Base-by-base conservation (phyloP, 1,140 invertebrate genomes). In the Lethocerus indicus region DNA sequence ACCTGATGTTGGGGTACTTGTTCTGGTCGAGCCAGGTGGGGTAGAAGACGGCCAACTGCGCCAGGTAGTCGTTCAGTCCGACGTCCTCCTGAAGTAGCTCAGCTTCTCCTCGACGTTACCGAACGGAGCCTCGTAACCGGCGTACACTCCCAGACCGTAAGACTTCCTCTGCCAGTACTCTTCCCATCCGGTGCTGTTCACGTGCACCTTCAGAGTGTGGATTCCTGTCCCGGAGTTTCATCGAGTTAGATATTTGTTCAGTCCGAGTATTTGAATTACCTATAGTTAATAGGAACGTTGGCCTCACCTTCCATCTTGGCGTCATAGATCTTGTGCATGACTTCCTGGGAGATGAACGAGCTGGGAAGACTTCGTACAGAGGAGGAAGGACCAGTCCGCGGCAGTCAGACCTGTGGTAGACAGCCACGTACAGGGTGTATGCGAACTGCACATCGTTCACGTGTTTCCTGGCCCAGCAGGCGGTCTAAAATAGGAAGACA, bases 51-150 rank as follows among this genome's bases (percentile, higher is more conserved):
- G 76, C 70, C 37, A 71, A 66, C 55, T 79, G 77, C 56, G 74
- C 76, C 61, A 84, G 81, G 56, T 75, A 78, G 1, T 72, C 60
- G 57, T 82, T 81, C 14, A 84, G 65, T 50, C 73, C 74, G 47
- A 76, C 65, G 61, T 84, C 83, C 53, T 87, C 76, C 78, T 78
- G 67, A 77, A 86, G 61, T 87, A 86, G 20, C 69, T 66, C 16
- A 87, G 42, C 44, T 71, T 64, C 48, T 74, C 68, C n/a, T n/a
- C n/a, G n/a, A n/a, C n/a, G n/a, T n/a, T n/a, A n/a, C n/a, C n/a
- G n/a, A n/a, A n/a, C n/a, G n/a, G n/a, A n/a, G n/a, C n/a, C 56
- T 85, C 77, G 1, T 67, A 59, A 54, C 73, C 66, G 23, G 71
- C 63, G 4, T 67, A 56, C 5, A 26, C 62, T 57, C 42, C 27